A percentile compares a stretch with the other conserved stretches of the same genome.
These are phyloP conservation scores for Philereme vetulata DNA, from an alignment of 2,888 invertebrate genomes.

Conservation along the genomic window DNA sequence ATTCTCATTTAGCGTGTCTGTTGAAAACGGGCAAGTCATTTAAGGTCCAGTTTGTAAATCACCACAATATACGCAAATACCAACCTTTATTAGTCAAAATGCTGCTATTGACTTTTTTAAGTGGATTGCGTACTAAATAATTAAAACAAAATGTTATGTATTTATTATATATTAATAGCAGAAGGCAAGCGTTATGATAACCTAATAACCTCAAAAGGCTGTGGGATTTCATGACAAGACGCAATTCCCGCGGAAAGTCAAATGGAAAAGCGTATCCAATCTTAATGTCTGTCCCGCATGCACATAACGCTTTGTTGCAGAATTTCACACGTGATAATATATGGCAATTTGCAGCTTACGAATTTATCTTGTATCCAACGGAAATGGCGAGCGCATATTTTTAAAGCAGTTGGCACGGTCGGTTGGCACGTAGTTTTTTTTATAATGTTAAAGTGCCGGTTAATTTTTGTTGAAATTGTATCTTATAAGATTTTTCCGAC, in stretches of 20 bases:
- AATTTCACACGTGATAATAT: constrained; percentile 62
- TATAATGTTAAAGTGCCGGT: too few relatives aligned
- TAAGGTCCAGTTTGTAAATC: too few relatives aligned
- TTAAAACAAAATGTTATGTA: constrained; percentile 45
- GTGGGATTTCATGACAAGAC: constrained; percentile 76
- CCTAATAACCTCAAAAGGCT: constrained; percentile 74
- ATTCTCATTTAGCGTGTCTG: too few relatives aligned
- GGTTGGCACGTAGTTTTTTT: too few relatives aligned
- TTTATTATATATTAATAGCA: constrained; percentile 49
- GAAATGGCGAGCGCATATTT: too few relatives aligned
- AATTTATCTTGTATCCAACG: too few relatives aligned
- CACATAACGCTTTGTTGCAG: constrained; percentile 64
- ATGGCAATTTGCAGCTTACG: constrained; percentile 23
- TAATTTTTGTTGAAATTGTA: too few relatives aligned
- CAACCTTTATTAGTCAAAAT: too few relatives aligned
- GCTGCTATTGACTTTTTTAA: neutral
- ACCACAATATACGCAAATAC: too few relatives aligned
- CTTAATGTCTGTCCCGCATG: constrained; percentile 76
- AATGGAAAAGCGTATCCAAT: constrained; percentile 77
- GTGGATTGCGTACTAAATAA: neutral
- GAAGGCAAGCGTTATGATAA: constrained; percentile 61
- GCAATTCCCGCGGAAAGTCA: constrained; percentile 76
- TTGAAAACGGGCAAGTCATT: too few relatives aligned
- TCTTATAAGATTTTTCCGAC: too few relatives aligned
- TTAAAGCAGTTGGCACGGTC: too few relatives aligned